These are phyloP conservation scores for Ictalurus punctatus DNA, from an alignment of 2,113 vertebrate species.

Conservation along the genomic window DNA sequence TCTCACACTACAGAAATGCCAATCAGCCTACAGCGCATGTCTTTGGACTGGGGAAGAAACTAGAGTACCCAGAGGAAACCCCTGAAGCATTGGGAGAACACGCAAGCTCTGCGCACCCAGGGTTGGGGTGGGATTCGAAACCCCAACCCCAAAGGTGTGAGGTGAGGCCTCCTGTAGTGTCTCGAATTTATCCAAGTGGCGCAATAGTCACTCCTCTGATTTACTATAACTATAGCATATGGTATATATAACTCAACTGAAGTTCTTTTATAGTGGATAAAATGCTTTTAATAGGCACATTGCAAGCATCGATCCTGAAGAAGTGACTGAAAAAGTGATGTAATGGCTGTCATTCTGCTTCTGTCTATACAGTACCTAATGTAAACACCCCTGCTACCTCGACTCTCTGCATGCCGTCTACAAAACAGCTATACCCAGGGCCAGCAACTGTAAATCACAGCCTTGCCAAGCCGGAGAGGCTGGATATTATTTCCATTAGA, in stretches of 20 bases:
- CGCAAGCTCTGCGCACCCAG: no score
- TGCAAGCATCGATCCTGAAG: neutral
- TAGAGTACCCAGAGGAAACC: no score
- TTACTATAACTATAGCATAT: neutral
- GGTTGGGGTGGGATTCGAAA: no score
- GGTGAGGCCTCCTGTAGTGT: neutral
- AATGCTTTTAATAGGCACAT: neutral
- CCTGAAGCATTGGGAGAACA: no score
- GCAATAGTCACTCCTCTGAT: neutral
- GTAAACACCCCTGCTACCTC: neutral
- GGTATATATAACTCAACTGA: neutral
- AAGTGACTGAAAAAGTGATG: neutral
- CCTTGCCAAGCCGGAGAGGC: conserved; percentile 8
- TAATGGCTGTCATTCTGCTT: conserved; percentile 18
- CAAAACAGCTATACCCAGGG: neutral
- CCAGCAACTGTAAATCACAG: conserved; percentile 1
- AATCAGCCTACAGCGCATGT: no score
- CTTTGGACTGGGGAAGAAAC: no score
- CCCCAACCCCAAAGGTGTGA: no score
- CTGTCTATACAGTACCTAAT: neutral
- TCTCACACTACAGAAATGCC: no score
- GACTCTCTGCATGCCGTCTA: neutral
- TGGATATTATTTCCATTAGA: conserved; percentile 27
- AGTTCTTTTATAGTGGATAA: neutral
- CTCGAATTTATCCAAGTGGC: neutral